phyloP scores from a whole-genome alignment of 2,888 invertebrate genomes.

The Endomychus coccineus region DNA sequence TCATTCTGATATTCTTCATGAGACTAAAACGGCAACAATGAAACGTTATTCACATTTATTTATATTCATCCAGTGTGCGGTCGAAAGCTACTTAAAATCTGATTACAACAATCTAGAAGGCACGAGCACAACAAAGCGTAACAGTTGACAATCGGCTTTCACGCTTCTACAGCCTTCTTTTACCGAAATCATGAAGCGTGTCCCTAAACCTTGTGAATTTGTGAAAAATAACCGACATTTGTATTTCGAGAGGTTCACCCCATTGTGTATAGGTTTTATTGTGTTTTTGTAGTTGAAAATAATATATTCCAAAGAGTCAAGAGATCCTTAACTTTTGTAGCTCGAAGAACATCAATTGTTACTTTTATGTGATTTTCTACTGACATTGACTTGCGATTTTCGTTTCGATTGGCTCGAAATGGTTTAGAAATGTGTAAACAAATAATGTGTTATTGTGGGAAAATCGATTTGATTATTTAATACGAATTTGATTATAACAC shows the following conservation, averaged over 20 bases:
- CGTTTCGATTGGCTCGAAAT: no score
- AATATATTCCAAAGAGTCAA: slow-evolving; percentile 16
- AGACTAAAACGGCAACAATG: no score
- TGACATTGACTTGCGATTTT: no score
- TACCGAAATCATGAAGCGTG: slow-evolving; percentile 27
- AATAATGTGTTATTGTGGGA: no score
- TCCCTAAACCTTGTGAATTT: slow-evolving; percentile 29
- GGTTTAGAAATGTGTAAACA: no score
- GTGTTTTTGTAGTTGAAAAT: slow-evolving; percentile 11
- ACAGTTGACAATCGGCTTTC: slow-evolving; percentile 23
- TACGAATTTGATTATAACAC: no score
- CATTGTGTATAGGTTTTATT: slow-evolving; percentile 9
- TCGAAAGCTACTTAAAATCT: slow-evolving; percentile 22
- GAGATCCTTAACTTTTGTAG: no score
- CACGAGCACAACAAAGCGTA: slow-evolving; percentile 31
- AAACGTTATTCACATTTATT: no score
- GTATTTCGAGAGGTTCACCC: slow-evolving; percentile 18
- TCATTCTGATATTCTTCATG: no score
- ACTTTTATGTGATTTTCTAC: no score
- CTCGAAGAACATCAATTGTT: no score
- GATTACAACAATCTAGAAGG: slow-evolving; percentile 22
- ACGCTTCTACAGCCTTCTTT: slow-evolving; percentile 16
- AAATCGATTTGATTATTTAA: no score
- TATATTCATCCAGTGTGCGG: slow-evolving; percentile 10
- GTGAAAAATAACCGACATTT: slow-evolving; percentile 33